Conservation (phyloP, 2,113 vertebrate species). For the Glaucidium brasilianum region DNA sequence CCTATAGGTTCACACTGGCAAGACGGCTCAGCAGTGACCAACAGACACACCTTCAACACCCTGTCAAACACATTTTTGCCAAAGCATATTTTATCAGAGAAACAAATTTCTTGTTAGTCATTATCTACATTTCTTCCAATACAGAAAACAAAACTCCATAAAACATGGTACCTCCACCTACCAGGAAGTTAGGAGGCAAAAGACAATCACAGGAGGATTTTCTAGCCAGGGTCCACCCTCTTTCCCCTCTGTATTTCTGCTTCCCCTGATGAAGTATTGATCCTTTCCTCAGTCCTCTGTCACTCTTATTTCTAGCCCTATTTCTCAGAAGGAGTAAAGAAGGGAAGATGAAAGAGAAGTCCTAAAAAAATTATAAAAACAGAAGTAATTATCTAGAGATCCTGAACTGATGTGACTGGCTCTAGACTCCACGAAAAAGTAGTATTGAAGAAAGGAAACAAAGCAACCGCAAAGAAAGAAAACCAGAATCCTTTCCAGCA, state of each 20-base stretch:
- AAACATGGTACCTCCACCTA: not conserved
- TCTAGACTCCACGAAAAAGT: not conserved
- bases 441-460: not conserved
- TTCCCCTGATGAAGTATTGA: not conserved
- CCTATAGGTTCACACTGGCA: not conserved
- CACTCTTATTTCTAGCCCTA: not conserved
- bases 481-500: not conserved
- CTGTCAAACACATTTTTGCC: not conserved
- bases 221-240: not conserved
- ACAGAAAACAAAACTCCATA: not conserved
- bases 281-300: not conserved
- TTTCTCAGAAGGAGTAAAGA: not conserved
- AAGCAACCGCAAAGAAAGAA: not conserved
- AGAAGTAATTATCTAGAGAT: not conserved
- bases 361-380: not conserved
- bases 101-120: not conserved
- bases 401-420: not conserved
- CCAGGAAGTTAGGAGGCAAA: not conserved
- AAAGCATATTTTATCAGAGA: not conserved
- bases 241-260: not conserved
- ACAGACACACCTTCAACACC: not conserved
- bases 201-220: not conserved
- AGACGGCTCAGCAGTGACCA: not conserved
- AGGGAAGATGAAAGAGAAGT: not conserved
- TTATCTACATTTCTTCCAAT: not conserved